Conservation (phyloP, 2,797 vertebrate species). For the Muraenolepis orangiensis region DNA sequence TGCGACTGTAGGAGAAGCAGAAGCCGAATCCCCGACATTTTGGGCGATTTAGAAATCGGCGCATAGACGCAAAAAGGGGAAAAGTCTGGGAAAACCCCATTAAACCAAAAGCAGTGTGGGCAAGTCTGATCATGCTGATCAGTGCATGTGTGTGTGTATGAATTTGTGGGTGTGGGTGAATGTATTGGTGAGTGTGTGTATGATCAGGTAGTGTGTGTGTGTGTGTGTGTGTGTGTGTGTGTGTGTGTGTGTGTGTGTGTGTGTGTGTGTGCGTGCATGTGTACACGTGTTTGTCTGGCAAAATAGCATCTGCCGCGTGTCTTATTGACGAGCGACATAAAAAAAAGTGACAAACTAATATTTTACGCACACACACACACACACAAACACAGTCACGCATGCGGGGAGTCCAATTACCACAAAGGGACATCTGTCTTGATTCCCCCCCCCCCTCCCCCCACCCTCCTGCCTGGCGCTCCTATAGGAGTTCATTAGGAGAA, state of each 20-base stretch:
- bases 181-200: neutral
- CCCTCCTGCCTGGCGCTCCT: constrained; percentile 39
- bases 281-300: neutral
- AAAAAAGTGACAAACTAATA: neutral
- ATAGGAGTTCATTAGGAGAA: constrained; percentile 47
- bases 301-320: constrained; percentile 10
- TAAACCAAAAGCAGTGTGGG: too few species aligned
- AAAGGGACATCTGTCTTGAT: constrained; percentile 44
- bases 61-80: too few species aligned
- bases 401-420: constrained; percentile 44
- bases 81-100: too few species aligned
- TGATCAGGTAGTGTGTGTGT: neutral
- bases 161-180: too few species aligned
- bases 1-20: too few species aligned
- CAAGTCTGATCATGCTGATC: too few species aligned
- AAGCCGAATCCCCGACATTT: too few species aligned
- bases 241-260: neutral
- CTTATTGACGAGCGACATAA: constrained; percentile 5
- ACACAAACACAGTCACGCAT: constrained; percentile 12
- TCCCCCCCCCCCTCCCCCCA: too few species aligned
- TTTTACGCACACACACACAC: constrained; percentile 4
- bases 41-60: too few species aligned
- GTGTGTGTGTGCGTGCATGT: neutral
- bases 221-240: constrained; percentile 2
- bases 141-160: too few species aligned